Conservation (phyloP, 2,113 vertebrate species). For the Chaetops frenatus region DNA sequence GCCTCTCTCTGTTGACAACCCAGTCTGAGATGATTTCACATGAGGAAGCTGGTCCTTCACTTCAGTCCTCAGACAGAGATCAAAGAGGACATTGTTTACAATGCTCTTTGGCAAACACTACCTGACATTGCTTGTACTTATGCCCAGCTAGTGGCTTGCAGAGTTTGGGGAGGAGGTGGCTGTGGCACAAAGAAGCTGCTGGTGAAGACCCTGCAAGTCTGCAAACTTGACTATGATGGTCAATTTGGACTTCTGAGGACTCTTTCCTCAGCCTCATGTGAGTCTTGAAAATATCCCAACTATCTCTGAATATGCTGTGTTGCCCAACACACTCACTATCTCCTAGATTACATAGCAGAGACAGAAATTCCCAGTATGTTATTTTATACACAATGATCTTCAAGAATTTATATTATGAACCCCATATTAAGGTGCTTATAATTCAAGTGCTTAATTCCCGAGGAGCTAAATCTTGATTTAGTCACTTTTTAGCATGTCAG, state of each 20-base stretch:
- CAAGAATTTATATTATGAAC: not conserved
- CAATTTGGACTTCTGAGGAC: not conserved
- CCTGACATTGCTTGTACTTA: not conserved
- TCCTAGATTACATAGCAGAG: not conserved
- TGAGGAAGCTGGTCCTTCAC: not conserved
- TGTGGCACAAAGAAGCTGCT: accelerated
- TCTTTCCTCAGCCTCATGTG: not conserved
- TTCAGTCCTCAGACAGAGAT: not conserved
- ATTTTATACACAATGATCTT: not conserved
- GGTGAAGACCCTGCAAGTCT: not conserved
- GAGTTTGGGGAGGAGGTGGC: not conserved
- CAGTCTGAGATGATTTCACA: not conserved
- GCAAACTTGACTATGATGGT: not conserved
- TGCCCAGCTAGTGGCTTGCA: not conserved
- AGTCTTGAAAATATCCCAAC: not conserved
- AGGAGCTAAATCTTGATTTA: not conserved
- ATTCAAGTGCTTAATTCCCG: not conserved
- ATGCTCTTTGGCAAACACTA: not conserved
- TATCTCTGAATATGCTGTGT: not conserved
- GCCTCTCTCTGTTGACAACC: not conserved
- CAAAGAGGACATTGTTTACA: not conserved
- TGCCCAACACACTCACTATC: not conserved
- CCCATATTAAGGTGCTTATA: not conserved
- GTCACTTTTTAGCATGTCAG: not conserved
- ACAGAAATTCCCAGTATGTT: not conserved